Conservation (phyloP, 92 coral and sea anemone genomes). For the Actinostola sp. region DNA sequence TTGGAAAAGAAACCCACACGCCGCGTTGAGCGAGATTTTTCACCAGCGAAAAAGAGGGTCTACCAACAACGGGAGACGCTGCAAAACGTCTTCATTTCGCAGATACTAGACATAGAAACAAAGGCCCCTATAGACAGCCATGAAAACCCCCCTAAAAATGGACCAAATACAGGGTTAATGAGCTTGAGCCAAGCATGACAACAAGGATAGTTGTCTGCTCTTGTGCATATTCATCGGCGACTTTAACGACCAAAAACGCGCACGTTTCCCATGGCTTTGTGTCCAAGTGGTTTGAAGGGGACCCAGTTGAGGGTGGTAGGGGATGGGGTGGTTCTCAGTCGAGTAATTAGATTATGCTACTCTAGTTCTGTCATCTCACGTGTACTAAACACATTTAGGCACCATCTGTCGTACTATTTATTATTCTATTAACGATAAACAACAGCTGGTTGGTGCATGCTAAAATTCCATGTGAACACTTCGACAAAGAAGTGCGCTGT, state of each 20-base stretch:
- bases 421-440: conserved; percentile 99
- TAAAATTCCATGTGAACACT: conserved; percentile 99
- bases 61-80: conserved; percentile 26
- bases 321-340: conserved; percentile 45
- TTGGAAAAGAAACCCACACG: conserved; percentile 16
- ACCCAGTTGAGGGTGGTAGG: conserved; percentile 18
- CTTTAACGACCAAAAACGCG: neutral
- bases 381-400: conserved; percentile 97
- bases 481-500: conserved; percentile 99
- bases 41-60: conserved; percentile 36
- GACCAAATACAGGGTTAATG: conserved; percentile 10
- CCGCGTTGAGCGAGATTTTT: conserved; percentile 26
- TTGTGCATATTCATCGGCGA: conserved; percentile 16
- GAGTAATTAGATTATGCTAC: conserved; percentile 95
- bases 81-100: conserved; percentile 28
- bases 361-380: conserved; percentile 94
- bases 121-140: conserved; percentile 18
- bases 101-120: neutral
- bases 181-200: conserved; percentile 3
- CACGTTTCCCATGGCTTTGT: conserved; percentile 17
- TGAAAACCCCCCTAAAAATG: conserved; percentile 10
- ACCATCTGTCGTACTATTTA: conserved; percentile 99
- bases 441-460: conserved; percentile 99
- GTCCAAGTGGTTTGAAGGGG: conserved; percentile 24
- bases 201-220: neutral